These are phyloP conservation scores for Rhinolophus ferrumequinum DNA, from an alignment of 2,113 vertebrate species.

Conservation along the genomic window DNA sequence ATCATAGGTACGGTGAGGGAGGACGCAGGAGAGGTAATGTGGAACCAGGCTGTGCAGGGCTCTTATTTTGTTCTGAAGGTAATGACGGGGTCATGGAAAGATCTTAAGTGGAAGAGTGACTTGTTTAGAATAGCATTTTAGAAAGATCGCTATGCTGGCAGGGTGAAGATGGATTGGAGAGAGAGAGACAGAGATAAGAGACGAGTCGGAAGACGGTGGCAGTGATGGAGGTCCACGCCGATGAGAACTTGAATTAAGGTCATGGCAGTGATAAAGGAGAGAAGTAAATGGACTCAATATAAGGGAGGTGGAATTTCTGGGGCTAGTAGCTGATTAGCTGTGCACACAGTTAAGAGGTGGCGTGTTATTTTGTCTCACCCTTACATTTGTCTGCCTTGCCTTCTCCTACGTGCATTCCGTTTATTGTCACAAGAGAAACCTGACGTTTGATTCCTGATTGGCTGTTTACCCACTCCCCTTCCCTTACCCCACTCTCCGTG, in stretches of 20 bases:
- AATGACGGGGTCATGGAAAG: neutral
- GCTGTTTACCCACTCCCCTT: neutral
- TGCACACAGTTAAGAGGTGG: neutral
- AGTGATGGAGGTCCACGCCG: neutral
- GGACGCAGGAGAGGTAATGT: neutral
- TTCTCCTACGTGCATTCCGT: neutral
- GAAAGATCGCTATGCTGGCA: neutral
- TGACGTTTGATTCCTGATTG: neutral
- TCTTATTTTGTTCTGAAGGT: neutral
- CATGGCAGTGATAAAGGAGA: neutral
- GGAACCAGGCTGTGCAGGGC: neutral
- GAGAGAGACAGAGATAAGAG: neutral
- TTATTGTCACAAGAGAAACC: conserved; percentile 11
- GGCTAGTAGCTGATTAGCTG: neutral
- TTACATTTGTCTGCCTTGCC: neutral
- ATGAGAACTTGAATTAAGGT: conserved; percentile 46
- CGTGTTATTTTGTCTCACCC: neutral
- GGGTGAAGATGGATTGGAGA: neutral
- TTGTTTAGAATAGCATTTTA: conserved; percentile 27
- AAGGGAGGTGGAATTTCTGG: neutral
- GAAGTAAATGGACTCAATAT: neutral
- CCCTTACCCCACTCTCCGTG: neutral
- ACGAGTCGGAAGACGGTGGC: neutral
- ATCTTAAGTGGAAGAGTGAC: neutral
- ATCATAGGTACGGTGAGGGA: neutral